Evolutionary conservation across 2,888 invertebrate genomes (phyloP), one percentile per base, ranked within the genome.

Genomic region (Ceraclea dissimilis): DNA sequence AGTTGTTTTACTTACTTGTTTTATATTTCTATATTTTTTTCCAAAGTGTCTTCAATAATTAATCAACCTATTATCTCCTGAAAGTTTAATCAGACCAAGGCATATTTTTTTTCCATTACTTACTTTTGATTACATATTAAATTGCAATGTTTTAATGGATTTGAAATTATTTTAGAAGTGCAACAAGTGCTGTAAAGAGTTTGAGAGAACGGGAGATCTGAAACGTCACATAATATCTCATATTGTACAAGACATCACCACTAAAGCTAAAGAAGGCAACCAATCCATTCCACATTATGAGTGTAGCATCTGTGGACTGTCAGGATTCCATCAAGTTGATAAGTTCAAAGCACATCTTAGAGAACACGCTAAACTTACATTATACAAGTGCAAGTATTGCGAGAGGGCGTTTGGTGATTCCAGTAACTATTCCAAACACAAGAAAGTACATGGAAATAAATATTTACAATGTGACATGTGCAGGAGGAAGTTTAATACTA

Each of bases 141-240:
- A n/a, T n/a, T n/a, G n/a, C n/a, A n/a, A n/a, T n/a, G n/a, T n/a
- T n/a, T n/a, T n/a, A n/a, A n/a, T n/a, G n/a, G n/a, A n/a, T n/a
- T n/a, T n/a, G n/a, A n/a, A n/a, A n/a, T n/a, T 21, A 33, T 63
- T 63, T 47, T 69, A 78, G 78, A 65, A 66, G 1, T 78, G 78
- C 62, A 68, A 69, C 52, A 71, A 74, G 0, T 78, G 78, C 64
- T 56, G 60, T 8, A 78, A 77, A 60, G 65, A 66, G 19, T 78
- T 78, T 64, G 71, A 73, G 58, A 70, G 78, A 17, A 67, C 73
- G 43, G 70, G 74, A 4, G 78, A 78, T 63, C 64, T 78, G 6
- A 78, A 78, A 59, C 68, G 77, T 1, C 78, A 78, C 58, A 70
- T 76, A 2, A 78, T 78, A 55, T 77, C 78, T 60, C 78, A 78